Evolutionary conservation across 2,888 invertebrate species (phyloP).

Genomic region (Hypena proboscidalis): DNA sequence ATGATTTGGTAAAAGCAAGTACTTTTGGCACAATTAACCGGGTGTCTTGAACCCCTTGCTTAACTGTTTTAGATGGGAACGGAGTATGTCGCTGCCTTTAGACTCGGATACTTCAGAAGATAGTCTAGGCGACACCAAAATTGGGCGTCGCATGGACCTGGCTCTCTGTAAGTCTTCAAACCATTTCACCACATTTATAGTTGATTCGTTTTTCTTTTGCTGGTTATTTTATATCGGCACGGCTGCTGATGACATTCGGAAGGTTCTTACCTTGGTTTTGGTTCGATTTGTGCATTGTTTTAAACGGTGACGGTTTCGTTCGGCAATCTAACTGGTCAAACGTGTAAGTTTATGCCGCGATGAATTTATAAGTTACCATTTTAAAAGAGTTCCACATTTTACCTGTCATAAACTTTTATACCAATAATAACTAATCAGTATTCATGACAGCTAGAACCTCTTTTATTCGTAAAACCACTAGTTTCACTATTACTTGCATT

Average conservation of each 20-base stretch:
- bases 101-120: constrained; percentile 78
- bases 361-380: neutral
- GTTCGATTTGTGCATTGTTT: constrained; percentile 33
- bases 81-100: constrained; percentile 89
- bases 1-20: too few relatives aligned
- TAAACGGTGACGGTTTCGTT: constrained; percentile 49
- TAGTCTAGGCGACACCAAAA: constrained; percentile 73
- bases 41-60: neutral
- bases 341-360: constrained; percentile 51
- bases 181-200: constrained; percentile 57
- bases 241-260: constrained; percentile 69
- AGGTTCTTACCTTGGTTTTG: constrained; percentile 52
- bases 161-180: constrained; percentile 90
- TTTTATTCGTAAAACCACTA: too few relatives aligned
- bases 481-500: too few relatives aligned
- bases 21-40: too few relatives aligned
- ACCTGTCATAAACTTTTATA: too few relatives aligned
- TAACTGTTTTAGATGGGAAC: constrained; percentile 84
- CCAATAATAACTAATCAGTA: too few relatives aligned
- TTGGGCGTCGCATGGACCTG: constrained; percentile 92
- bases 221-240: constrained; percentile 82
- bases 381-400: too few relatives aligned
- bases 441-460: too few relatives aligned
- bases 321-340: constrained; percentile 56
- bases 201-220: constrained; percentile 80